Evolutionary conservation across 2,797 vertebrate species (phyloP).

Genomic region (Aphelocoma californica): DNA sequence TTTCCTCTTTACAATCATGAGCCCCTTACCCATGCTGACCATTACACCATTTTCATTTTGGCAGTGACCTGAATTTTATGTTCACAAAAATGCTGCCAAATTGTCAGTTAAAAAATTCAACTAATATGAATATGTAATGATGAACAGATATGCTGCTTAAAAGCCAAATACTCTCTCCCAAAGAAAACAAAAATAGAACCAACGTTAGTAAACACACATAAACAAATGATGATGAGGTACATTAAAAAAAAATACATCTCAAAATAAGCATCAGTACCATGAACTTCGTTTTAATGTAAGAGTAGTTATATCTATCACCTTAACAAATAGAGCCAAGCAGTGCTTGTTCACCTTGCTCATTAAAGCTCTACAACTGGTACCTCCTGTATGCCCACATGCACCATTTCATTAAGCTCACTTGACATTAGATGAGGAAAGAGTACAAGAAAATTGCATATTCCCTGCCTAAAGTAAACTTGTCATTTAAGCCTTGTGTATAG

Average conservation of each 20-base stretch:
- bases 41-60: background rate
- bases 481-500: conserved; percentile 56
- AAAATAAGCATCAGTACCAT: background rate
- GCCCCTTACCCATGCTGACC: background rate
- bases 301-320: background rate
- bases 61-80: background rate
- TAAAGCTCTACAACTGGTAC: conserved; percentile 53
- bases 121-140: background rate
- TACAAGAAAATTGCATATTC: conserved; percentile 66
- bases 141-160: background rate
- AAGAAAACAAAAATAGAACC: background rate
- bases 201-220: background rate
- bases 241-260: background rate
- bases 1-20: background rate
- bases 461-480: conserved; percentile 61
- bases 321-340: background rate
- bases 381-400: conserved; percentile 50
- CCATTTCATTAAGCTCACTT: conserved; percentile 56
- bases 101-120: background rate
- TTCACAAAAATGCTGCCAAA: background rate
- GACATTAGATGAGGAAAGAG: conserved; percentile 61
- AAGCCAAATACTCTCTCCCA: background rate
- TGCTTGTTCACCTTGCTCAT: conserved; percentile 19
- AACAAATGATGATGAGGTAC: background rate
- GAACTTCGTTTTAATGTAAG: background rate